Evolutionary conservation across 2,888 invertebrate species (phyloP), one percentile per base, ranked within the genome.

Genomic region (Rhamnusium bicolor): DNA sequence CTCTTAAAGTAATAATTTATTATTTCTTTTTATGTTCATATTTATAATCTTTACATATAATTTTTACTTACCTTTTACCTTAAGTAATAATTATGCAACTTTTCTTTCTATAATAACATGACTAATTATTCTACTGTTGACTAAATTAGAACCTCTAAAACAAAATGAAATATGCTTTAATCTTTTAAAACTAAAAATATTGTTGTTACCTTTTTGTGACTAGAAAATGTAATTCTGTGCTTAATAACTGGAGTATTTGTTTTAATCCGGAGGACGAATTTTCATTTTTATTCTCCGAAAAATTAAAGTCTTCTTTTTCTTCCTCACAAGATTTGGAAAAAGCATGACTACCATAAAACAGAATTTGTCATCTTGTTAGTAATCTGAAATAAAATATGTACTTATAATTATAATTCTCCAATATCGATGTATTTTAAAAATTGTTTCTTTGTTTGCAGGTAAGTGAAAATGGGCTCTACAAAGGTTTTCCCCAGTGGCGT

Each of bases 251-350:
- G 40, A 40, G 3, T 40, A n/a, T 40, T 12, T n/a, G n/a, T 12
- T 12, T 78, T 76, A 84, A 67, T 85, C 85, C 19, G 85, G 85
- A 47, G 85, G 85, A 69, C 82, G 84, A 75, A 82, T 82, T 81
- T 82, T 85, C 84, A 84, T 85, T 77, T 81, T 83, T 75, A 75
- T 78, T 71, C 81, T 77, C 51, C 79, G 78, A 71, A 75, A 78
- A 69, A 71, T 72, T 66, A 75, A 73, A 58, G 69, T 75, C 53
- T 73, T 78, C 54, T 74, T 80, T 70, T 75, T 76, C 63, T 76
- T 74, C 65, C 60, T 70, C n/a, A 54, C 63, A 71, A 72, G 71
- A 68, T 49, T 49, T 24, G 69, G 69, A 62, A 72, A 69, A 69
- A 77, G 71, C 82, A 82, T 81, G 70, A 74, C 82, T 58, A 14